phyloP scores from a whole-genome alignment of 2,888 invertebrate genomes.

The Acronicta leporina region DNA sequence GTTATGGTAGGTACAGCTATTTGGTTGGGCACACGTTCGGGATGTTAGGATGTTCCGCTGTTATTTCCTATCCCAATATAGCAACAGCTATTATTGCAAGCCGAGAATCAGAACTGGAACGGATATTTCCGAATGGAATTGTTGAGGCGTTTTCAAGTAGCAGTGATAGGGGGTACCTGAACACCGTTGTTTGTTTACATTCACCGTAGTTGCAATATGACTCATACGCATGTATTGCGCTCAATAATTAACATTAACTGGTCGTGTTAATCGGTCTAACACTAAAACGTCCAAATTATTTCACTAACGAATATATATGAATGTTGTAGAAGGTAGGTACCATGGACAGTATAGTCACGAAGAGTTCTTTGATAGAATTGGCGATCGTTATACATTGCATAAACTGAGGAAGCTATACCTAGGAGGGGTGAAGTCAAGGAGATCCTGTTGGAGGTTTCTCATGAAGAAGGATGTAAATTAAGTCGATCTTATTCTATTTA shows the following conservation, averaged over 20 bases:
- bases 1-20: conserved; percentile 3
- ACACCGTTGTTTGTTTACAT: conserved; percentile 17
- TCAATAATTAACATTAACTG: conserved; percentile 21
- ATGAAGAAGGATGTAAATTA: too few species aligned
- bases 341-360: too few species aligned
- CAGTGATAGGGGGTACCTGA: conserved; percentile 5
- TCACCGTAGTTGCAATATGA: conserved; percentile 11
- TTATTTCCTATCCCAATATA: conserved; percentile 15
- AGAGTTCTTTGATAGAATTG: too few species aligned
- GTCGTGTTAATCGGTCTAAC: conserved; percentile 11
- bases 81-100: background rate
- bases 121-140: conserved; percentile 24
- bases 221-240: conserved; percentile 15
- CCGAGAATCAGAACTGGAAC: background rate
- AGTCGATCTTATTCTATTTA: too few species aligned
- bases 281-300: conserved; percentile 5
- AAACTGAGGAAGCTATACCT: too few species aligned
- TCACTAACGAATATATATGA: background rate
- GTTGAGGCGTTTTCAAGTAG: conserved; percentile 17
- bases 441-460: too few species aligned
- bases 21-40: conserved; percentile 24
- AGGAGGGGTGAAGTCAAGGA: too few species aligned
- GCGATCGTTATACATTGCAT: too few species aligned
- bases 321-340: background rate
- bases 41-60: conserved; percentile 25